Evolutionary conservation across 2,888 invertebrate species (phyloP).

Genomic region (Deroplatys truncata): DNA sequence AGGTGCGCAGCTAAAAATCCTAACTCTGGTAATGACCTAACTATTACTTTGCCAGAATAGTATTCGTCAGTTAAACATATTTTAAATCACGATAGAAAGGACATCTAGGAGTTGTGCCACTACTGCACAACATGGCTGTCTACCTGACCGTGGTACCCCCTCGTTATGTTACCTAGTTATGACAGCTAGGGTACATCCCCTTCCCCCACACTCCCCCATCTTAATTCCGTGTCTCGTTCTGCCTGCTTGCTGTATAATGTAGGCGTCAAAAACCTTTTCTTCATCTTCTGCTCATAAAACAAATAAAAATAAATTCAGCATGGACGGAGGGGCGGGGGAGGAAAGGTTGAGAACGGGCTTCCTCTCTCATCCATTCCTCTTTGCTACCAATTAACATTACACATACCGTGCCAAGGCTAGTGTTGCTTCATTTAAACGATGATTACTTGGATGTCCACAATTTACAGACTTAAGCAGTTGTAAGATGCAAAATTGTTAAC

Average conservation of each 20-base stretch:
- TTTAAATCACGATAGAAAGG: neutral
- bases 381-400: neutral
- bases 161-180: constrained; percentile 23
- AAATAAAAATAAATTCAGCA: constrained; percentile 21
- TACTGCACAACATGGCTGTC: neutral
- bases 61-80: no score
- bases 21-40: no score
- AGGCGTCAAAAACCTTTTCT: constrained; percentile 21
- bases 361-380: neutral
- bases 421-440: neutral
- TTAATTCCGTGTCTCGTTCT: neutral
- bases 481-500: no score
- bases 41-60: no score
- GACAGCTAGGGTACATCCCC: constrained; percentile 19
- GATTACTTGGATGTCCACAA: no score
- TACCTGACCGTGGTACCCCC: neutral
- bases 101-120: neutral
- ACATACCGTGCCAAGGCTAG: neutral
- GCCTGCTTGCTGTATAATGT: constrained; percentile 15
- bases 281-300: constrained; percentile 16
- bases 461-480: no score
- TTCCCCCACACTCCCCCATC: neutral
- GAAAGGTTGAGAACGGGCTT: neutral
- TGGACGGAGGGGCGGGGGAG: neutral
- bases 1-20: no score